A percentile compares a stretch with the other conserved stretches of the same genome.
phyloP scores from a whole-genome alignment of 2,888 invertebrate species.

The Drosophila percnosoma region DNA sequence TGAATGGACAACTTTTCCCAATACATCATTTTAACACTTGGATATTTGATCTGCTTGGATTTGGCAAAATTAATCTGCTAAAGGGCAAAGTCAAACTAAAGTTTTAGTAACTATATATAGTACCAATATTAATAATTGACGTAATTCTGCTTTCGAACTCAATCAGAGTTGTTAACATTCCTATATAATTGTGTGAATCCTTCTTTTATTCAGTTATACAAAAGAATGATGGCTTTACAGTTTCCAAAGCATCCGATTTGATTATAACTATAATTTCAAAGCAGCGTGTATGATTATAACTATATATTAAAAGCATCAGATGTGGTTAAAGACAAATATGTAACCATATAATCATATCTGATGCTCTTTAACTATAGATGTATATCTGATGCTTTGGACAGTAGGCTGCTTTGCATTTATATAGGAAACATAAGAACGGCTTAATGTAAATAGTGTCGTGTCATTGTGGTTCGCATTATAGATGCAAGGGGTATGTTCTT shows the following conservation, averaged over 20 bases:
- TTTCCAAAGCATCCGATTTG: neutral
- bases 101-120: neutral
- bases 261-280: neutral
- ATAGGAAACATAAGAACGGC: neutral
- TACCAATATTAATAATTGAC: neutral
- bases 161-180: neutral
- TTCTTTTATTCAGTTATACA: neutral
- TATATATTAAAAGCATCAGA: neutral
- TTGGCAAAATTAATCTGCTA: neutral
- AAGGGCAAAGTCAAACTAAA: neutral
- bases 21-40: neutral
- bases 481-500: neutral
- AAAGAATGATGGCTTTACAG: neutral
- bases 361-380: neutral
- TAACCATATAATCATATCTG: neutral
- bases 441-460: neutral
- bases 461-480: neutral
- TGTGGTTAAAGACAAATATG: neutral
- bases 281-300: neutral
- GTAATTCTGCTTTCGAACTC: neutral
- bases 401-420: neutral
- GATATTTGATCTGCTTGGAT: neutral
- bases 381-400: neutral
- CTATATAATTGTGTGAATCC: neutral
- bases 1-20: slow-evolving; percentile 7